Base-by-base conservation (phyloP, 2,888 invertebrate species). In the Protonemura montana region DNA sequence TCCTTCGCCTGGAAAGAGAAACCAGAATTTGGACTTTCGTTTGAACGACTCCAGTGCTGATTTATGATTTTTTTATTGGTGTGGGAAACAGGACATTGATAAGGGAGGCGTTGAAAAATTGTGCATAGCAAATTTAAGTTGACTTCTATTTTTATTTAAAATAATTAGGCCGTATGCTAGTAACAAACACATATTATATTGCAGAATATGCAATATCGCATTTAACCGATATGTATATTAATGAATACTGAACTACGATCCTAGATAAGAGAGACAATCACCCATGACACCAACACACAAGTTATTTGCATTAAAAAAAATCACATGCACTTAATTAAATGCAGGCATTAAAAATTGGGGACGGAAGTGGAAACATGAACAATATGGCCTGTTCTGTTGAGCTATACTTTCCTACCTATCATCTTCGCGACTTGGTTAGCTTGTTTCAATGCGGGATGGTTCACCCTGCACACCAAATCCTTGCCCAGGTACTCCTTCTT, bases 401-500 rank as follows among this genome's bases (percentile, higher is more conserved):
- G 16, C 13, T 59, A 59, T 59, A 10, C 13, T 59, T 59, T 59
- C 59, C 16, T 59, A 59, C 59, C 59, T 59, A 59, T 21, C 21
- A 16, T 78, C 78, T 78, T 78, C 7, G 27, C 28, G 78, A 28
- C 78, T 26, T 78, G 27, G 26, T 16, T 78, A 10, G 78, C 27
- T 78, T 28, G 78, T n/a, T 27, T 78, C 7, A 83, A 27, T 7
- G 25, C 42, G 3, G 35, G 26, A 26, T 83, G 82, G 29, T 41
- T 41, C n/a, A 41, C 82, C 25, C 41, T 13, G 42, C 82, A 83
- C 3, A 16, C 3, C 41, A 83, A n/a, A n/a, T 42, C 82, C 82
- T 83, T 83, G 41, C 82, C 82, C n/a, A 26, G 3, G 42, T 83
- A n/a, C 42, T 41, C 41, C 25, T 30, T 41, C 25, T 35, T 35